Conservation (phyloP, 2,797 vertebrate species). For the Periparus ater region DNA sequence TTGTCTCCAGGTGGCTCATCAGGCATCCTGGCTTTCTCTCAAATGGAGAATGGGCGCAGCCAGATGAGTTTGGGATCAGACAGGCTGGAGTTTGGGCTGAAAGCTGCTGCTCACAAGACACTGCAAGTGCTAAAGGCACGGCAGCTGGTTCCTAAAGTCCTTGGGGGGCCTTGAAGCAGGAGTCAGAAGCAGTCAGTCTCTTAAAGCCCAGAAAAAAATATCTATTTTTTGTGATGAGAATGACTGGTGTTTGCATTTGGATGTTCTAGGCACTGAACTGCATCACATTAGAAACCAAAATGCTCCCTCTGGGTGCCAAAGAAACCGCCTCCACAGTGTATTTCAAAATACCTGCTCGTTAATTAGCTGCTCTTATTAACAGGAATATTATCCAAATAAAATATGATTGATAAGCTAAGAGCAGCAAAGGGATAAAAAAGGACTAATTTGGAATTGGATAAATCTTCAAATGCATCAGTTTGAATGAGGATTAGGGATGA, state of each 20-base stretch:
- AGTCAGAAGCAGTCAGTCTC: not conserved
- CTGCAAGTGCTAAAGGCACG: not conserved
- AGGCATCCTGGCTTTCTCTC: not conserved
- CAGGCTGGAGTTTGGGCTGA: not conserved
- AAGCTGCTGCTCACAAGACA: not conserved
- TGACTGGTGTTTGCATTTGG: not conserved
- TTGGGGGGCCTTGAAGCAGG: not conserved
- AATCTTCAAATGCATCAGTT: not conserved
- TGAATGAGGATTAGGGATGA: not conserved
- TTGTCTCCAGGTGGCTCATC: not conserved
- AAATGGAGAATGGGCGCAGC: not conserved
- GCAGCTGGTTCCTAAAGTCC: not conserved
- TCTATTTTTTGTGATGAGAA: not conserved
- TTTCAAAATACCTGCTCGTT: not conserved
- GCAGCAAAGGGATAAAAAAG: not conserved
- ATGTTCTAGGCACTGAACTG: not conserved
- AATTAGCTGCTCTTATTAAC: not conserved
- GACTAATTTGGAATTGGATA: not conserved
- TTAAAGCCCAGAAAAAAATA: not conserved
- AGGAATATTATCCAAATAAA: not conserved
- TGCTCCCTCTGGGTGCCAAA: not conserved
- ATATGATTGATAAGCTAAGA: not conserved
- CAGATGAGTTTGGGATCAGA: not conserved
- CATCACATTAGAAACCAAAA: not conserved
- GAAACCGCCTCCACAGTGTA: not conserved